phyloP scores from a whole-genome alignment of 2,113 vertebrate species.

The Lota lota region DNA sequence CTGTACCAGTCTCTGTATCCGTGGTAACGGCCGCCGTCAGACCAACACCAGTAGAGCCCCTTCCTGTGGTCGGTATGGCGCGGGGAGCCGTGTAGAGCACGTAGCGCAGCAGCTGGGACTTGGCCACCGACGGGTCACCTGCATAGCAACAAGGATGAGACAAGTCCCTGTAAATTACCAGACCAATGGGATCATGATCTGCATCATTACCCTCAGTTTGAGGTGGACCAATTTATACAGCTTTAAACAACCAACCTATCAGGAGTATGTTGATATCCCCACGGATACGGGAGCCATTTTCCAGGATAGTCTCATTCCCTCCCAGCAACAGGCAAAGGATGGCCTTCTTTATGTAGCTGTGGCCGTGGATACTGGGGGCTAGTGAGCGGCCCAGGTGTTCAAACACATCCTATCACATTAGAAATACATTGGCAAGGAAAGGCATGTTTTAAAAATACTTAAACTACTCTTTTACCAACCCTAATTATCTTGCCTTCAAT shows the following conservation, averaged over 20 bases:
- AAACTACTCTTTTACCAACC: too few species aligned
- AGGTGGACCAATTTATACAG: background rate
- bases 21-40: conserved; percentile 69
- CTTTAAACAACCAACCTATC: conserved; percentile 69
- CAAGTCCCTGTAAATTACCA: background rate
- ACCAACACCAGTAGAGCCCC: conserved; percentile 67
- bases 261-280: conserved; percentile 83
- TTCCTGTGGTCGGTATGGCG: conserved; percentile 59
- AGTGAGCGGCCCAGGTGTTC: conserved; percentile 80
- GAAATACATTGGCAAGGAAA: background rate
- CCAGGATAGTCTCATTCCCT: conserved; percentile 79
- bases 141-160: too few species aligned
- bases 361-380: conserved; percentile 76
- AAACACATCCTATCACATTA: conserved; percentile 70
- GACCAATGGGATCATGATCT: background rate
- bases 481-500: too few species aligned
- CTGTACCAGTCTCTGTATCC: conserved; percentile 66
- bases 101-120: conserved; percentile 66
- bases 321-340: conserved; percentile 76
- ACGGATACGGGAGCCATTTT: conserved; percentile 75
- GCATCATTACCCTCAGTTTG: background rate
- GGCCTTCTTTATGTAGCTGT: conserved; percentile 80
- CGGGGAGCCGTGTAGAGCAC: conserved; percentile 66
- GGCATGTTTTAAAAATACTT: background rate
- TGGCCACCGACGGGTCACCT: conserved; percentile 56